Evolutionary conservation across 2,888 invertebrate species (phyloP).

Genomic region (Alloscopus bannaensis): DNA sequence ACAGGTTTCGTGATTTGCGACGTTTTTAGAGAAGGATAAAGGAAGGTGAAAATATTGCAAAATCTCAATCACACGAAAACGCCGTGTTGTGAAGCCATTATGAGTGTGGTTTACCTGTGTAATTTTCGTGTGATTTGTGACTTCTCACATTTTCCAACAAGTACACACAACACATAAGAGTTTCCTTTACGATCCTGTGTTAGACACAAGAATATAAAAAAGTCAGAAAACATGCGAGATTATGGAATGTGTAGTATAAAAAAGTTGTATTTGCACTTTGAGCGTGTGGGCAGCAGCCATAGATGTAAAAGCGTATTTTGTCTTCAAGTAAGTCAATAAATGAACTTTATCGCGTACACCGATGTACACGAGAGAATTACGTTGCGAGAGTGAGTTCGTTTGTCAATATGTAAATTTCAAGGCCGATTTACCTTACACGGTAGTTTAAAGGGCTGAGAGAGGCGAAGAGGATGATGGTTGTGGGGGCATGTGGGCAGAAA

Average conservation of each 20-base stretch:
- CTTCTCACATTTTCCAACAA: no score
- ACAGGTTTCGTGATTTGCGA: no score
- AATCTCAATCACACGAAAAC: background rate
- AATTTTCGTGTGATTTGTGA: constrained; percentile 57
- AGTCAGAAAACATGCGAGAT: no score
- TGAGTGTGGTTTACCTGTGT: constrained; percentile 43
- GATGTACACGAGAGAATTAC: background rate
- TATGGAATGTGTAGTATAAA: no score
- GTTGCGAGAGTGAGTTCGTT: constrained; percentile 15
- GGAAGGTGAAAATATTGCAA: constrained; percentile 48
- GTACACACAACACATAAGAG: no score
- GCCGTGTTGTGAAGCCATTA: background rate
- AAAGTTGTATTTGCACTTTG: constrained; percentile 30
- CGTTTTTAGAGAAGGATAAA: no score
- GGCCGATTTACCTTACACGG: constrained; percentile 65
- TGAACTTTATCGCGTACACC: background rate
- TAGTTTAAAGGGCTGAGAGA: constrained; percentile 62
- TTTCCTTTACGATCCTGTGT: no score
- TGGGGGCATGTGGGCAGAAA: constrained; percentile 54
- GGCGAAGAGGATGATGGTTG: no score
- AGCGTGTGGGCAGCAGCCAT: constrained; percentile 30
- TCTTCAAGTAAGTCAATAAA: background rate
- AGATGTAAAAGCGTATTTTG: background rate
- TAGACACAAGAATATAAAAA: no score
- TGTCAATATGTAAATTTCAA: constrained; percentile 66